Evolutionary conservation across 23 tunicate genomes (phyloP), one percentile per base, ranked within the genome.

Genomic region (Trididemnum nubilum): DNA sequence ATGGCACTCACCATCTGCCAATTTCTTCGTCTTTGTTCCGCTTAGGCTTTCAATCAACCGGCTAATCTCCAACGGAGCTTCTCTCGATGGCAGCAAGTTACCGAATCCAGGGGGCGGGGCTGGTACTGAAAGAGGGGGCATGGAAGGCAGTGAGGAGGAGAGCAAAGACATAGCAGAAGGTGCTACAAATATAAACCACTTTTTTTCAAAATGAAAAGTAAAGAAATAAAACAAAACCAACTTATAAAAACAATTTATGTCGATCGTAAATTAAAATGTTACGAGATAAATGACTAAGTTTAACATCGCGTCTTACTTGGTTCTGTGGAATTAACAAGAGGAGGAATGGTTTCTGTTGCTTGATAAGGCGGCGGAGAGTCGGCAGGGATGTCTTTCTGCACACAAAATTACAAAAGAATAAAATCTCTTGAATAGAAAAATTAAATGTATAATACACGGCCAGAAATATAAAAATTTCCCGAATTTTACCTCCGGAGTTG

Each of bases 351-450:
- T 49, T 73, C 79, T 28, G 75, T 70, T 2, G 75, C 75, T 73
- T 73, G 79, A 28, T 73, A 73, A 7, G 79, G 79, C 5, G 79
- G 79, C 2, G 79, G 79, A 24, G 61, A 24, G 15, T 73, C 79
- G 54, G 54, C 9, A 44, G 54, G 54, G 15, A 44, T 44, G 54
- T 44, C 54, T 9, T 44, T 44, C 54, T 44, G 54, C n/a, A n/a
- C n/a, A n/a, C n/a, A n/a, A n/a, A n/a, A n/a, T n/a, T n/a, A n/a
- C n/a, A n/a, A n/a, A n/a, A n/a, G n/a, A n/a, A n/a, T n/a, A n/a
- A n/a, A n/a, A n/a, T n/a, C n/a, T 49, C 18, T 49, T 49, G 57
- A 49, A 49, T 9, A 18, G 57, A 49, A 49, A 12, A 49, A 9
- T 49, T 12, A 49, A 49, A 12, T 49, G 12, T n/a, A n/a, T n/a